phyloP scores from a whole-genome alignment of 1,140 invertebrate genomes.

The Pantala flavescens region DNA sequence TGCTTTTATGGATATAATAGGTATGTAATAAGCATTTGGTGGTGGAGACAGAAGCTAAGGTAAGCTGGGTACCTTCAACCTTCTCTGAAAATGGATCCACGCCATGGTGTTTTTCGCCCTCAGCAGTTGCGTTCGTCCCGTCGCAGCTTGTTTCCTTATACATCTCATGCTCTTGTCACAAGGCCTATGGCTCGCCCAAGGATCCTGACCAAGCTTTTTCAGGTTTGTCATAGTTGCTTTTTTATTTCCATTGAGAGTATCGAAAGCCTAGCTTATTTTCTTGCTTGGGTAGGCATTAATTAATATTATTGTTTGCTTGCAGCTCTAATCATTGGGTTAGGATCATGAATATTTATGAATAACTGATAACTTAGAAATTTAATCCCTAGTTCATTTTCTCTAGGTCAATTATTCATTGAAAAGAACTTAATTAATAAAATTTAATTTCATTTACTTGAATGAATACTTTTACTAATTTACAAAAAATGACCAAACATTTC shows the following conservation, averaged over 20 bases:
- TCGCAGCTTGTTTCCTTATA: slow-evolving; percentile 2
- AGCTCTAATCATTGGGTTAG: too few relatives aligned
- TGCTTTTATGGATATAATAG: not conserved
- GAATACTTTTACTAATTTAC: too few relatives aligned
- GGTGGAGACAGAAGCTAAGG: not conserved
- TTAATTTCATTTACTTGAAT: too few relatives aligned
- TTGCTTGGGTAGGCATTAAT: too few relatives aligned
- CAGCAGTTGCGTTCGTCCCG: not conserved
- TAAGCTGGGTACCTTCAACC: not conserved
- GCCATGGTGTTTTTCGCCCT: not conserved
- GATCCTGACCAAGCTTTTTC: slow-evolving; percentile 24
- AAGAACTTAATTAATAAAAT: too few relatives aligned
- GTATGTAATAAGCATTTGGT: not conserved
- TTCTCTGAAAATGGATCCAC: not conserved
- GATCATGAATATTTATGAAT: too few relatives aligned
- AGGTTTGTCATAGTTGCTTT: slow-evolving; percentile 19
- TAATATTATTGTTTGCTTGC: too few relatives aligned
- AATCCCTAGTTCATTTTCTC: too few relatives aligned
- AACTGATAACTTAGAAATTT: too few relatives aligned
- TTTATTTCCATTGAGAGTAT: not conserved
- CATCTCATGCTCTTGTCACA: slow-evolving; percentile 15
- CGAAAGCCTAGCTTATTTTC: not conserved
- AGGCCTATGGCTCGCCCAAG: slow-evolving; percentile 19
- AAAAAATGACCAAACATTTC: too few relatives aligned
- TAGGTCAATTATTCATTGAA: too few relatives aligned